These are phyloP conservation scores for Hemiprocne comata DNA, from an alignment of 2,113 vertebrate genomes.

Conservation along the genomic window DNA sequence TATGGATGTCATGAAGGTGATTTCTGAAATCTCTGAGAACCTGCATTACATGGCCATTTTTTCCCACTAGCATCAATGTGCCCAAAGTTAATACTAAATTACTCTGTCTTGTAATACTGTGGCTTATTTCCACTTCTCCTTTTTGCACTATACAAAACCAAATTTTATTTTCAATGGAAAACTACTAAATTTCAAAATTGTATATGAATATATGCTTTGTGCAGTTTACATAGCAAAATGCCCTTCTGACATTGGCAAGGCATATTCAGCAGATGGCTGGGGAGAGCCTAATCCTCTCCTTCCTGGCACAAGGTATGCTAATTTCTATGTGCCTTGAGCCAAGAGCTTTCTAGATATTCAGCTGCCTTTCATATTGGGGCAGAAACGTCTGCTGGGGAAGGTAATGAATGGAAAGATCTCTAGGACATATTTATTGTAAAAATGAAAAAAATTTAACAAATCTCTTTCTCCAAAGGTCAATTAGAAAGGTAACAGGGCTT, in stretches of 20 bases:
- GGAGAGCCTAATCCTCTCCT: neutral
- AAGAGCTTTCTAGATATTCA: neutral
- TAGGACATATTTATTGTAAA: neutral
- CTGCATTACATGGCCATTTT: conserved; percentile 13
- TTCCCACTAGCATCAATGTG: neutral
- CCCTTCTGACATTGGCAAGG: conserved; percentile 37
- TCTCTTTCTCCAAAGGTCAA: neutral
- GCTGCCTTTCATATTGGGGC: neutral
- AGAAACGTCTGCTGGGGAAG: neutral
- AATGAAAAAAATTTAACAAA: neutral
- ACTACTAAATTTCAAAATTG: neutral
- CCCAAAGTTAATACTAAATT: too few relatives aligned
- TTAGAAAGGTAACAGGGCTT: neutral
- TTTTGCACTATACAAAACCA: neutral
- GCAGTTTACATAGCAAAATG: conserved; percentile 9
- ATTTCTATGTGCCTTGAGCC: conserved; percentile 2
- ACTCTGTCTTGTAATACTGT: neutral
- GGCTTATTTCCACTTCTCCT: neutral
- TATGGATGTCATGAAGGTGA: conserved; percentile 5
- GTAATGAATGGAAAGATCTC: neutral
- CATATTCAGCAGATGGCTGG: conserved; percentile 13
- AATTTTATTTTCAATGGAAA: conserved; percentile 37
- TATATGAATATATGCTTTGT: neutral
- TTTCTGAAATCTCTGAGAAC: conserved; percentile 21
- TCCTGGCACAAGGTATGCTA: neutral